Conservation (phyloP, 2,113 vertebrate genomes). For the Onychostoma macrolepis region DNA sequence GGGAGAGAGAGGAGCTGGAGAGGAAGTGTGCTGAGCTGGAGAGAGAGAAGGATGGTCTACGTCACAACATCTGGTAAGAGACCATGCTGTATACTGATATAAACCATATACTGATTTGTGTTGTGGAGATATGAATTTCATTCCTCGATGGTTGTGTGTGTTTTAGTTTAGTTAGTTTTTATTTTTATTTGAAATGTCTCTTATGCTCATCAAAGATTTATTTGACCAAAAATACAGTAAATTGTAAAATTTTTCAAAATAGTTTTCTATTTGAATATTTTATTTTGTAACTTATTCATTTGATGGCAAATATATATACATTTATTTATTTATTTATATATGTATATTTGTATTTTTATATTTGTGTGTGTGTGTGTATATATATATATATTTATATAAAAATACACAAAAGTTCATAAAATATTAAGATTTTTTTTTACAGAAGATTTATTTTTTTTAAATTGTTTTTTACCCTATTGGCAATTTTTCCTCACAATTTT, state of each 20-base stretch:
- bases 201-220: too few species aligned
- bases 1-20: slow-evolving; percentile 81
- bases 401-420: background rate
- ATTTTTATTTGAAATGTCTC: too few species aligned
- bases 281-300: too few species aligned
- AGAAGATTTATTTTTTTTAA: background rate
- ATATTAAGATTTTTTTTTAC: background rate
- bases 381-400: too few species aligned
- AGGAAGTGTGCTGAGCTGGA: slow-evolving; percentile 77
- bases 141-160: background rate
- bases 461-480: background rate
- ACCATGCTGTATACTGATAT: background rate
- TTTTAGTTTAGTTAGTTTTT: too few species aligned
- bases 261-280: too few species aligned
- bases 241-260: too few species aligned
- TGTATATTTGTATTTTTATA: too few species aligned
- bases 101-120: background rate
- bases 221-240: too few species aligned
- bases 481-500: background rate
- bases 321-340: too few species aligned
- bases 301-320: too few species aligned
- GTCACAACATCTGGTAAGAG: slow-evolving; percentile 79
- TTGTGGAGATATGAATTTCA: background rate
- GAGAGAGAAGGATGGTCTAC: slow-evolving; percentile 74
- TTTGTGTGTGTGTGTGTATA: too few species aligned